A percentile compares a stretch with the other conserved stretches of the same genome.
Evolutionary conservation across 2,888 invertebrate species (phyloP).

Genomic region (Schizaphis graminum): DNA sequence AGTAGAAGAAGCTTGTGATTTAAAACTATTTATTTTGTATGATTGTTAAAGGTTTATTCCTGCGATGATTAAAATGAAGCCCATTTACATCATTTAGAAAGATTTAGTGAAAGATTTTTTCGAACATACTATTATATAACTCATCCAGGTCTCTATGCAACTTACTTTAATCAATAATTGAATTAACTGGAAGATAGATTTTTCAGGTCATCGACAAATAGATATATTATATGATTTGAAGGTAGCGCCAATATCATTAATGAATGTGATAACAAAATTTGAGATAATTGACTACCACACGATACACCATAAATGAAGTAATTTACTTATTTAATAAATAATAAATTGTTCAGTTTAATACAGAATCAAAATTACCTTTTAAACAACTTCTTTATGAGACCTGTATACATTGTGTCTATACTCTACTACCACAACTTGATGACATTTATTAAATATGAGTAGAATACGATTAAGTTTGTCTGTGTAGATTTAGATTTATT

Average conservation of each 20-base stretch:
- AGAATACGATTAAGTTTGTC: neutral
- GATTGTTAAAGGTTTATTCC: neutral
- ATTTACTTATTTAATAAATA: neutral
- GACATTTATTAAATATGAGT: neutral
- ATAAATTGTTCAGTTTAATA: neutral
- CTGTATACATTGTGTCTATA: neutral
- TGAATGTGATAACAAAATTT: neutral
- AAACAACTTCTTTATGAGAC: neutral
- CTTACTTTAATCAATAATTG: neutral
- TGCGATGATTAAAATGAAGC: neutral
- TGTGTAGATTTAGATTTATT: neutral
- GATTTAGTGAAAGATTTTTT: neutral
- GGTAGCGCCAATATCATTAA: neutral
- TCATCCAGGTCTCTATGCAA: neutral
- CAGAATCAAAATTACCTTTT: neutral
- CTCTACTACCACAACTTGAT: neutral
- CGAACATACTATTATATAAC: neutral
- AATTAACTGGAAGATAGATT: neutral
- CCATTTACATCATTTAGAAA: neutral
- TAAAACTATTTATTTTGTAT: neutral
- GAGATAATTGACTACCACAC: neutral
- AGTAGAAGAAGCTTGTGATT: neutral
- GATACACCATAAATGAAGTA: neutral
- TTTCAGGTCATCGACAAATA: neutral
- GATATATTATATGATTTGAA: neutral